Evolutionary conservation across 2,888 invertebrate species (phyloP).

Genomic region (Diabrotica balteata): DNA sequence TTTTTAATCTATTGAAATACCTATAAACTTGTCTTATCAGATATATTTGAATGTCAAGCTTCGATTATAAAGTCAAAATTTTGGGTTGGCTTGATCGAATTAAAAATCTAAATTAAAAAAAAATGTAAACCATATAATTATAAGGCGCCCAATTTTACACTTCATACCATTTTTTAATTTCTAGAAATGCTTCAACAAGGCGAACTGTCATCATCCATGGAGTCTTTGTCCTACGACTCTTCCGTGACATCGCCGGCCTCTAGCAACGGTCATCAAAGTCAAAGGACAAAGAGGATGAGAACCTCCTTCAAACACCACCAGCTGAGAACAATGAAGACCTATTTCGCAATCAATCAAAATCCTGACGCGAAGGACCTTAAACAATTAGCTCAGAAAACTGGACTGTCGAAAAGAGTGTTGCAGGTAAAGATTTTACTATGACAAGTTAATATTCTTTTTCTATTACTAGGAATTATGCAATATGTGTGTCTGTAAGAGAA

Average conservation of each 20-base stretch:
- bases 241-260: conserved; percentile 76
- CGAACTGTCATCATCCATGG: conserved; percentile 79
- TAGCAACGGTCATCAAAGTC: conserved; percentile 65
- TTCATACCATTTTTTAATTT: conserved; percentile 33
- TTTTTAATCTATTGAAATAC: too few species aligned
- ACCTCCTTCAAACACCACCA: conserved; percentile 99
- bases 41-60: too few species aligned
- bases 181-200: conserved; percentile 77
- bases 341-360: conserved; percentile 98
- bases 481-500: too few species aligned
- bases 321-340: conserved; percentile 97
- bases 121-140: too few species aligned
- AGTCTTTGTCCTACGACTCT: conserved; percentile 77
- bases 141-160: too few species aligned
- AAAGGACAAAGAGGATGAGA: conserved; percentile 92
- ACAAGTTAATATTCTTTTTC: too few species aligned
- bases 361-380: conserved; percentile 99
- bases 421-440: conserved; percentile 72
- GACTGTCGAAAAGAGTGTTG: conserved; percentile 94
- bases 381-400: conserved; percentile 97
- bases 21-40: too few species aligned
- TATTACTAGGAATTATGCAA: too few species aligned
- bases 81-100: too few species aligned
- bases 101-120: too few species aligned
- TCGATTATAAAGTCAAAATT: too few species aligned